Evolutionary conservation across 2,888 invertebrate species (phyloP).

Genomic region (Electrophaes corylata): DNA sequence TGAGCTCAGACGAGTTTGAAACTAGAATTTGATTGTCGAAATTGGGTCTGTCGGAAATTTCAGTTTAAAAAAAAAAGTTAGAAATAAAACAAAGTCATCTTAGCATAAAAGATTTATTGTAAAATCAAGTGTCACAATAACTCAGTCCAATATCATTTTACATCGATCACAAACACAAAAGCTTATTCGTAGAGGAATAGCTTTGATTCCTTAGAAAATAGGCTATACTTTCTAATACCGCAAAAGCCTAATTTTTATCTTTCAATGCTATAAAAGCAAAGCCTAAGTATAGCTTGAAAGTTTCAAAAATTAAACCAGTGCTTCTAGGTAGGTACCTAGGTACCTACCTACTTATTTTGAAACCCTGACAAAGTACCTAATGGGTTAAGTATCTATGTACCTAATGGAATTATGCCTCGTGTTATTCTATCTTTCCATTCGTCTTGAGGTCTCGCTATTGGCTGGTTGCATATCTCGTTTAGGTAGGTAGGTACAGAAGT

Average conservation of each 20-base stretch:
- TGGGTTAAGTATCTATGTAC: too few relatives aligned
- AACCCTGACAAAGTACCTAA: too few relatives aligned
- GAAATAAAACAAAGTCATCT: conserved; percentile 23
- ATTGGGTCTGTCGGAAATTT: neutral
- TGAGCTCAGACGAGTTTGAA: neutral
- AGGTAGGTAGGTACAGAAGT: too few relatives aligned
- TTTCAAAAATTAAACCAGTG: neutral
- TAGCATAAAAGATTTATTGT: conserved; percentile 40
- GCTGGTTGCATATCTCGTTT: too few relatives aligned
- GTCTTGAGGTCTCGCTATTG: too few relatives aligned
- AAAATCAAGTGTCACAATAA: conserved; percentile 37
- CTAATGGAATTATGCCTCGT: too few relatives aligned
- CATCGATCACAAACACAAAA: conserved; percentile 42
- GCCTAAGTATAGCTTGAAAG: neutral
- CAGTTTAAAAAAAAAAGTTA: neutral
- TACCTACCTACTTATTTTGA: too few relatives aligned
- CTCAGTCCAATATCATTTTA: conserved; percentile 43
- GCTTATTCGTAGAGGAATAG: conserved; percentile 14
- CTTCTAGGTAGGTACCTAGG: too few relatives aligned
- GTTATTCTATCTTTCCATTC: too few relatives aligned
- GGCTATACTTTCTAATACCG: neutral
- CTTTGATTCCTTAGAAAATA: conserved; percentile 5
- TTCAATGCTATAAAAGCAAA: conserved; percentile 13
- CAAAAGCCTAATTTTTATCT: conserved; percentile 1
- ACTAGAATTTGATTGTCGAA: too few relatives aligned